These are phyloP conservation scores for Tetramorium simillimum DNA, from an alignment of 1,140 invertebrate species.

Conservation along the genomic window DNA sequence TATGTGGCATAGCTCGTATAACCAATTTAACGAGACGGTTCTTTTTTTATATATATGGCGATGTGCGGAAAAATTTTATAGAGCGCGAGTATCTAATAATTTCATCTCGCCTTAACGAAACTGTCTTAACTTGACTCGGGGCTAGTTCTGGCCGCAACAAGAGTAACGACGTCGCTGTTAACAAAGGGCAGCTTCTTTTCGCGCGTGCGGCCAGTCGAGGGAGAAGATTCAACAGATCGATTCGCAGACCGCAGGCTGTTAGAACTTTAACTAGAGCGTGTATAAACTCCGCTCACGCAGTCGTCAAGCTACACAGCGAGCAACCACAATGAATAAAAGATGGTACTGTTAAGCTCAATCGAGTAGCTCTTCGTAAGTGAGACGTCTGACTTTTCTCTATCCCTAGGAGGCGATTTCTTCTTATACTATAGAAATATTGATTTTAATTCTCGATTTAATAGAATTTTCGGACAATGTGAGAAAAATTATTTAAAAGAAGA, in stretches of 20 bases:
- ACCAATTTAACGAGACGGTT: background rate
- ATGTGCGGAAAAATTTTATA: constrained; percentile 31
- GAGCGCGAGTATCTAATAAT: constrained; percentile 51
- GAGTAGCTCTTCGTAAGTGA: constrained; percentile 70
- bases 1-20: background rate
- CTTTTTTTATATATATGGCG: background rate
- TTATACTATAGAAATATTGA: constrained; percentile 62
- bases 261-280: constrained; percentile 79
- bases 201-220: constrained; percentile 31
- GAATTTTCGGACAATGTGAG: constrained; percentile 25
- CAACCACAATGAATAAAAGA: constrained; percentile 81
- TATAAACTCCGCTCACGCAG: constrained; percentile 81
- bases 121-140: background rate
- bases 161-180: constrained; percentile 67
- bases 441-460: background rate
- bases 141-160: constrained; percentile 17
- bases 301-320: constrained; percentile 77
- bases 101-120: constrained; percentile 26
- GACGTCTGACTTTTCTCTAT: constrained; percentile 55
- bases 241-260: constrained; percentile 77
- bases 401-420: constrained; percentile 60
- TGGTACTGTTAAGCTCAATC: constrained; percentile 77
- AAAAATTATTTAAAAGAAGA: constrained; percentile 43
- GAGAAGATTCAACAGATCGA: constrained; percentile 77
- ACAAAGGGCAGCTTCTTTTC: constrained; percentile 70